These are phyloP conservation scores for Fregata magnificens DNA, from an alignment of 2,113 vertebrate species.

Conservation along the genomic window DNA sequence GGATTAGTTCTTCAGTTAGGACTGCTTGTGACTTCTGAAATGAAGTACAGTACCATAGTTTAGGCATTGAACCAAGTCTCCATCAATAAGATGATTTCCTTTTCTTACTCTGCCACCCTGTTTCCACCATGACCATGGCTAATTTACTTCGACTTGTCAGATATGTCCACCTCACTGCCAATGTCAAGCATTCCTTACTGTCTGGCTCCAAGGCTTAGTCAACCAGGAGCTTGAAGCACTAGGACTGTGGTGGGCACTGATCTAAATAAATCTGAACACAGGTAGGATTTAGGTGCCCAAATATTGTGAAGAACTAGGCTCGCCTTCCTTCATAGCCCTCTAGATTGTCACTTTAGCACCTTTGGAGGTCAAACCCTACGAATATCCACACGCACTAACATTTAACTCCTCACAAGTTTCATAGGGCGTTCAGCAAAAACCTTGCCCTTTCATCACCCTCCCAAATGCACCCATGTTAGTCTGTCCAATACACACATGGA, in stretches of 20 bases:
- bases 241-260: not conserved
- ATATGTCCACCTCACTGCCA: not conserved
- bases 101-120: not conserved
- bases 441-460: not conserved
- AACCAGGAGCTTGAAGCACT: not conserved
- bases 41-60: not conserved
- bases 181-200: not conserved
- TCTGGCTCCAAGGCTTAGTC: not conserved
- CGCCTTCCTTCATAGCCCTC: not conserved
- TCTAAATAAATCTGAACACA: not conserved
- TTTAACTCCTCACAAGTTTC: not conserved
- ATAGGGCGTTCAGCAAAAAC: not conserved
- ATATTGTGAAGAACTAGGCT: too few species aligned
- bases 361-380: not conserved
- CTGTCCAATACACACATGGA: not conserved
- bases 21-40: not conserved
- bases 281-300: not conserved
- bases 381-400: not conserved
- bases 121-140: not conserved
- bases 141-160: not conserved
- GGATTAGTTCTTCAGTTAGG: not conserved
- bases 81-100: not conserved
- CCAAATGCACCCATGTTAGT: not conserved
- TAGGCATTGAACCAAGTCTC: not conserved
- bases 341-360: not conserved